A percentile compares a stretch with the other conserved stretches of the same genome.
Evolutionary conservation across 2,797 vertebrate species (phyloP).

Genomic region (Ctenopoma kingsleyae): DNA sequence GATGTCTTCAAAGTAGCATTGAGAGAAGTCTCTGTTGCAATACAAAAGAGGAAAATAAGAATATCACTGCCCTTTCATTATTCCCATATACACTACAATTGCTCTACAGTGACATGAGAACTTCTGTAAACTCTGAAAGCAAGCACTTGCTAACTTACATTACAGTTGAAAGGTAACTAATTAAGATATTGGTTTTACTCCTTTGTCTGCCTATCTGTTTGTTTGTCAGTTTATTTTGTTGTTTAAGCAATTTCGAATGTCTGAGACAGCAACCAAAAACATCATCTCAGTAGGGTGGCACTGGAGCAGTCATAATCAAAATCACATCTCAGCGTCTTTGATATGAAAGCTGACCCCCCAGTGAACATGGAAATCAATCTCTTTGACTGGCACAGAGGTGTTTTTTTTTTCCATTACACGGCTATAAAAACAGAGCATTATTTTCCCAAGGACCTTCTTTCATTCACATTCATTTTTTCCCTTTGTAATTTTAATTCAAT

Average conservation of each 20-base stretch:
- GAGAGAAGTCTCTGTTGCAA: constrained; percentile 71
- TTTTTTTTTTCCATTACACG: constrained; percentile 51
- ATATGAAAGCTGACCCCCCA: constrained; percentile 85
- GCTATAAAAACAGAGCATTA: constrained; percentile 69
- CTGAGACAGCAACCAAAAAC: constrained; percentile 75
- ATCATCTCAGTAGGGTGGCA: constrained; percentile 81
- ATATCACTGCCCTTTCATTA: constrained; percentile 73
- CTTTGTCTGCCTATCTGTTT: constrained; percentile 40
- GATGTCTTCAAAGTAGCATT: constrained; percentile 67
- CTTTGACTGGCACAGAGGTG: constrained; percentile 78
- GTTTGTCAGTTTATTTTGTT: constrained; percentile 67
- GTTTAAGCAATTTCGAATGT: constrained; percentile 75
- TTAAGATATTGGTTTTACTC: constrained; percentile 42
- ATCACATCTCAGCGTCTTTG: constrained; percentile 83
- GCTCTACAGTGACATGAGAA: constrained; percentile 54
- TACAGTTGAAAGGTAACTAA: constrained; percentile 49
- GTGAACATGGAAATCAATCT: constrained; percentile 85
- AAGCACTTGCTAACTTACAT: constrained; percentile 36
- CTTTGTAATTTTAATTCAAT: constrained; percentile 41
- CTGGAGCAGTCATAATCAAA: constrained; percentile 83
- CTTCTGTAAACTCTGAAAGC: constrained; percentile 58
- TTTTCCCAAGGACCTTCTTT: constrained; percentile 56
- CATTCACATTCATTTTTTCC: constrained; percentile 44
- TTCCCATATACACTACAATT: constrained; percentile 69
- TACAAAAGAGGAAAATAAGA: constrained; percentile 66